Evolutionary conservation across 2,797 vertebrate genomes (phyloP), one percentile per base, ranked within the genome.

Genomic region (Leptatherina wallacei): DNA sequence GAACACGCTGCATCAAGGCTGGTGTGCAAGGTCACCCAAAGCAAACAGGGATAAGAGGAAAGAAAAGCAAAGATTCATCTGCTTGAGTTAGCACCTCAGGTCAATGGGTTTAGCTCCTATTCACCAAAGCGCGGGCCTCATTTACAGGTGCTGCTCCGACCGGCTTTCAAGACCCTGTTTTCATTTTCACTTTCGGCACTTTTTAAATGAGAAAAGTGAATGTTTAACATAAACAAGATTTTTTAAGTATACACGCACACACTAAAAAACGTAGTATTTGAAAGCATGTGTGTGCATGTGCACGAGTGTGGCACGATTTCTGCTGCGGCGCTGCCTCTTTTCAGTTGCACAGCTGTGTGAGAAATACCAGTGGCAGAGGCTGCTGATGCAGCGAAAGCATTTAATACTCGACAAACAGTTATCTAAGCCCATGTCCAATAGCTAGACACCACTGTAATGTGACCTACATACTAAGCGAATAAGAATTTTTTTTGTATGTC

Each of bases 301-400:
- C 79, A 22, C 79, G 77, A 77, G 80, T 77, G 75, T 83, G 83
- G 89, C 73, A 94, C 94, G 95, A 96, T 97, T 97, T 97, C 95
- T 96, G 95, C 95, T 95, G 95, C 92, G 10, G 94, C 83, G 85
- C 93, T 95, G 95, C 92, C 95, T 95, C 96, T 95, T 97, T 98
- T 97, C 96, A 97, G 95, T 95, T 90, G 94, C 97, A 97, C 95
- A 95, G 96, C 96, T 96, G 96, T 97, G 97, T 96, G 97, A 98
- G 96, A 98, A 98, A 97, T 96, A 96, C 96, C 96, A 96, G 96
- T 94, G 94, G 93, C 95, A 95, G 95, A 96, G 95, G 94, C 94
- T 97, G 97, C 97, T 98, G 97, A 98, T 96, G 93, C 97, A 98
- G 97, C 97, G 95, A 95, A 98, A 96, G 95, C 95, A 96, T 97